Conservation (phyloP, 2,113 vertebrate genomes). For the Phalacrocorax pelagicus region DNA sequence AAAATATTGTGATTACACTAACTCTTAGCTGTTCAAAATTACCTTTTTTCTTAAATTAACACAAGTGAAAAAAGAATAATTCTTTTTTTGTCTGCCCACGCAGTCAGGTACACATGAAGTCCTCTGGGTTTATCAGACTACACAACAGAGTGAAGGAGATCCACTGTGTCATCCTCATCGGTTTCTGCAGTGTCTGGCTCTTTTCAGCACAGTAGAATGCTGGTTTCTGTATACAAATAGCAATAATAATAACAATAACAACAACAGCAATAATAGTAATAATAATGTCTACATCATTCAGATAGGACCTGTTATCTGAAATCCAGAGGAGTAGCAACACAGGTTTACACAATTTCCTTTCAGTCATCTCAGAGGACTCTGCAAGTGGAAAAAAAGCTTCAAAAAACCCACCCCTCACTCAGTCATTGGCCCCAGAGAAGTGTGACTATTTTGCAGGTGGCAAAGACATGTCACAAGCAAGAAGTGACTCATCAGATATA, state of each 20-base stretch:
- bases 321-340: conserved; percentile 15
- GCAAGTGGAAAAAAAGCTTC: neutral
- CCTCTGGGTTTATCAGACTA: neutral
- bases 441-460: conserved; percentile 18
- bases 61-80: conserved; percentile 2
- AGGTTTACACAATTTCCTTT: conserved; percentile 26
- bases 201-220: conserved; percentile 16
- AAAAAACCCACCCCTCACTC: neutral
- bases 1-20: conserved; percentile 1
- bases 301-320: conserved; percentile 17
- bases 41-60: conserved; percentile 18
- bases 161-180: neutral
- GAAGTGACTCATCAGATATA: neutral
- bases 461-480: conserved; percentile 12
- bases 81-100: neutral
- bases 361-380: neutral
- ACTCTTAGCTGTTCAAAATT: neutral
- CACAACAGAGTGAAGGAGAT: neutral
- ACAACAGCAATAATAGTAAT: neutral
- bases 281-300: conserved; percentile 9
- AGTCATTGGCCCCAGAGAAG: neutral
- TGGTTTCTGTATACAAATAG: neutral
- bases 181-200: conserved; percentile 7
- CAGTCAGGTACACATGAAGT: neutral
- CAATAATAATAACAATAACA: neutral